Conservation (phyloP, 1,140 invertebrate species). For the Atta colombica region DNA sequence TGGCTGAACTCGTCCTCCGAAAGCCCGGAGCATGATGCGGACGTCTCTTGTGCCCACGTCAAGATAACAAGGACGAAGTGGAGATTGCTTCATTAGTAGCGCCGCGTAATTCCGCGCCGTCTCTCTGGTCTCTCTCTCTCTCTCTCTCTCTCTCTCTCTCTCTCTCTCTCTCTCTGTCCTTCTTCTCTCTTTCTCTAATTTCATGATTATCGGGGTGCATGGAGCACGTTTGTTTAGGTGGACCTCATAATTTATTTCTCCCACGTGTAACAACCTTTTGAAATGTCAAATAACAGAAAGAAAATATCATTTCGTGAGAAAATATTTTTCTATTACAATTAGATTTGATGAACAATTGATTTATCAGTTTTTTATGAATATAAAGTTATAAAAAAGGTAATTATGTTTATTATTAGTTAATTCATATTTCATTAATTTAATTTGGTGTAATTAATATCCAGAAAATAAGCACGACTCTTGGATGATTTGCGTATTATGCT, state of each 20-base stretch:
- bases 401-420: background rate
- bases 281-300: background rate
- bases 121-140: background rate
- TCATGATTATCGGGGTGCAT: slow-evolving; percentile 24
- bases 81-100: slow-evolving; percentile 68
- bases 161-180: background rate
- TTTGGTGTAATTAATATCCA: background rate
- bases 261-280: background rate
- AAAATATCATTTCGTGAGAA: background rate
- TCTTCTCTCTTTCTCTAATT: background rate
- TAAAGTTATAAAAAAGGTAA: background rate
- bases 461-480: background rate
- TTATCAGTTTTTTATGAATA: background rate
- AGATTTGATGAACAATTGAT: background rate
- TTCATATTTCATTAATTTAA: background rate
- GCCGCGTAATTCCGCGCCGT: slow-evolving; percentile 56
- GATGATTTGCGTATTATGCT: background rate
- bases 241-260: slow-evolving; percentile 26
- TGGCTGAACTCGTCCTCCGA: slow-evolving; percentile 61
- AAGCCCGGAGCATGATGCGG: slow-evolving; percentile 37
- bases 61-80: slow-evolving; percentile 67
- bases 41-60: slow-evolving; percentile 38
- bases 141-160: background rate
- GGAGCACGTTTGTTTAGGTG: slow-evolving; percentile 23
- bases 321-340: background rate